Conservation (phyloP, 2,113 vertebrate genomes). For the human region GRCh38 chrX:14929001-14929500, state of each 20-base stretch:
- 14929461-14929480: background rate
- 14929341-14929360: background rate
- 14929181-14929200: background rate
- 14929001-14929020: background rate
- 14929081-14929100: background rate
- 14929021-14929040: background rate
- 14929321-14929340: background rate
- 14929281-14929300: background rate
- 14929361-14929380: background rate
- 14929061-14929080: background rate
- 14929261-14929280: background rate
- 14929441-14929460: background rate
- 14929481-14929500: background rate
- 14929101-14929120: slow-evolving; percentile 20
- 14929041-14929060: background rate
- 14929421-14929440: background rate
- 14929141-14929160: background rate
- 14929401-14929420: background rate
- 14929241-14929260: background rate
- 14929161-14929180: background rate
- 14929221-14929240: background rate
- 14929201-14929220: background rate
- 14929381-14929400: background rate
- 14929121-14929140: background rate
- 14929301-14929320: background rate